phyloP scores from a whole-genome alignment of 2,797 vertebrate genomes.

The Pygocentrus nattereri region DNA sequence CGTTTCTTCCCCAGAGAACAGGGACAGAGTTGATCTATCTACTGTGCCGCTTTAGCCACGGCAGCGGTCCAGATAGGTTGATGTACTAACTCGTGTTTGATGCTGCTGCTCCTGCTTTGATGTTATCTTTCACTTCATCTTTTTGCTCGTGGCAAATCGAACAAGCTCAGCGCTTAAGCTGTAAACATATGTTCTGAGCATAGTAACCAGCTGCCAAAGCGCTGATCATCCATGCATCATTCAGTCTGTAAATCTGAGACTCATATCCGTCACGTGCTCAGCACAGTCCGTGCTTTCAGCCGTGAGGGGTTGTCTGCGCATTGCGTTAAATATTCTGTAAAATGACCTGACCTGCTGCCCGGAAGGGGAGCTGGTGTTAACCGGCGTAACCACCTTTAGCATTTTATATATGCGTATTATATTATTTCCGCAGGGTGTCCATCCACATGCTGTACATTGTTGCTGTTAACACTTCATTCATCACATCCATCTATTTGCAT shows the following conservation, averaged over 20 bases:
- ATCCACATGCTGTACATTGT: neutral
- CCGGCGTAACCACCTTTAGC: neutral
- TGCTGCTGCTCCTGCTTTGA: neutral
- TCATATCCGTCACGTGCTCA: neutral
- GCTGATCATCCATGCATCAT: neutral
- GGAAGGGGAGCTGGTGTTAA: neutral
- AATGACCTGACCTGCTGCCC: neutral
- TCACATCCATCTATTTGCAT: neutral
- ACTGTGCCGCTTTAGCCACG: neutral
- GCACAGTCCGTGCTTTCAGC: no score
- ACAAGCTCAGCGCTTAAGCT: neutral
- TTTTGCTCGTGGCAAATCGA: neutral
- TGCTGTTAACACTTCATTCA: neutral
- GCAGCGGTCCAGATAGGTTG: neutral
- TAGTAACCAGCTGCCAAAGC: neutral
- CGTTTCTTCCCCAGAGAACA: neutral
- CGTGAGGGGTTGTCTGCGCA: no score
- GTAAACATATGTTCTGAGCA: neutral
- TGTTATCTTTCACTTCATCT: neutral
- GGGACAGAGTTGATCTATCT: neutral
- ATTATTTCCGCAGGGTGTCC: no score
- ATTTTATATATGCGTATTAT: no score
- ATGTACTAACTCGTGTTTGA: neutral
- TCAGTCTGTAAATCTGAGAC: conserved; percentile 1
- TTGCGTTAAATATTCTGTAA: neutral